phyloP scores from a whole-genome alignment of 2,888 invertebrate species.

The Biston stratarius region DNA sequence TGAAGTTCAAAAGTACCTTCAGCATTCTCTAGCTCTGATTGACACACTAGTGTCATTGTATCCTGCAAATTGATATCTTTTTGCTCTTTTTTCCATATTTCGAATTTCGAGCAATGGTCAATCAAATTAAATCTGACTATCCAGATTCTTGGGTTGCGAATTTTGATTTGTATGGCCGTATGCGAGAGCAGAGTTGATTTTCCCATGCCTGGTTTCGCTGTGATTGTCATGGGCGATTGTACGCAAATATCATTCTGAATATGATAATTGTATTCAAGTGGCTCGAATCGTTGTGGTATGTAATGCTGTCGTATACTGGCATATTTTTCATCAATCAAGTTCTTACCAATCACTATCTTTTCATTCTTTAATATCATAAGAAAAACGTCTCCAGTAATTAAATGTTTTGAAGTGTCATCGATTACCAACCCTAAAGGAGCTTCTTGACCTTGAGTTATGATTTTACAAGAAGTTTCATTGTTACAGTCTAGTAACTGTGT shows the following conservation, averaged over 20 bases:
- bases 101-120: conserved; percentile 14
- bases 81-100: conserved; percentile 9
- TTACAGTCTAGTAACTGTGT: not conserved
- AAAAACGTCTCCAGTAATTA: conserved; percentile 8
- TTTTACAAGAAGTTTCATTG: not conserved
- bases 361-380: conserved; percentile 3
- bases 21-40: conserved; percentile 2
- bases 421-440: conserved; percentile 1
- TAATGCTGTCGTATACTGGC: not conserved
- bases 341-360: conserved; percentile 10
- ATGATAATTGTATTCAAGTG: not conserved
- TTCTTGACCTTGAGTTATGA: conserved; percentile 7
- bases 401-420: conserved; percentile 4
- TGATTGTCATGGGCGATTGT: conserved; percentile 5
- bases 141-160: conserved; percentile 10
- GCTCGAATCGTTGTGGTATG: not conserved
- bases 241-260: not conserved
- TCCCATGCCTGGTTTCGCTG: conserved; percentile 42
- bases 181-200: conserved; percentile 23
- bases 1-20: conserved; percentile 11
- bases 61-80: conserved; percentile 8
- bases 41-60: conserved; percentile 22
- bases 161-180: conserved; percentile 22
- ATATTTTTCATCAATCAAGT: conserved; percentile 9
- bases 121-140: conserved; percentile 22